Evolutionary conservation across 2,113 vertebrate species (phyloP).

Genomic region (Theropithecus gelada): DNA sequence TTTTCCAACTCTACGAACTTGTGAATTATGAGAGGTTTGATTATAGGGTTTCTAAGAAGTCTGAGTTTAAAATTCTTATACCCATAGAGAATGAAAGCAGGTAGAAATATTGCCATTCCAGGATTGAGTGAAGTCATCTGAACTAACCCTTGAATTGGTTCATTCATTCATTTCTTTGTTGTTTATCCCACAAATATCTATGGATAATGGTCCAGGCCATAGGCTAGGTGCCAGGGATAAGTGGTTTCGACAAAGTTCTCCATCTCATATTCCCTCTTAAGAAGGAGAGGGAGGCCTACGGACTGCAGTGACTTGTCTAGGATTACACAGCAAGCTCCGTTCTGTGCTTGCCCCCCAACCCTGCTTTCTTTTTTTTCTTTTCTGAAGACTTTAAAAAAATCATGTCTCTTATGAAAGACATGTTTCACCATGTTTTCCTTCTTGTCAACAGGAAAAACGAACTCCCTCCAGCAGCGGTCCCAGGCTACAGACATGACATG

Average conservation of each 20-base stretch:
- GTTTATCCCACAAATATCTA: not conserved
- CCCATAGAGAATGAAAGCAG: not conserved
- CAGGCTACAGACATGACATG: not conserved
- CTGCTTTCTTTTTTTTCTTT: no score
- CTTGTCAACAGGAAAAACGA: not conserved
- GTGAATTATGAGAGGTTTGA: accelerated
- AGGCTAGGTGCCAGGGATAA: not conserved
- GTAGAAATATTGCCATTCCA: not conserved
- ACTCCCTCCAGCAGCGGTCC: not conserved
- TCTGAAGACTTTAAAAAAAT: not conserved
- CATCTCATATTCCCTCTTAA: no score
- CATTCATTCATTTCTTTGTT: not conserved
- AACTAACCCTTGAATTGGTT: no score
- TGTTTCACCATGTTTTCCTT: not conserved
- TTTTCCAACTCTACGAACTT: not conserved
- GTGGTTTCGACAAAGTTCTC: not conserved
- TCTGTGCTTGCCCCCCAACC: no score
- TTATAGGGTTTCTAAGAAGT: not conserved
- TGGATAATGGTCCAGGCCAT: accelerated
- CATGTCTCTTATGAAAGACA: not conserved
- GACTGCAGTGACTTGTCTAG: accelerated
- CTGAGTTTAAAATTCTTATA: not conserved
- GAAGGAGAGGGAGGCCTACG: accelerated
- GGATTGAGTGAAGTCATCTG: not conserved
- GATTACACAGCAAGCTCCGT: accelerated